A percentile compares a stretch with the other conserved stretches of the same genome.
phyloP scores from a whole-genome alignment of 2,888 invertebrate genomes.

The Aphodius granarius region DNA sequence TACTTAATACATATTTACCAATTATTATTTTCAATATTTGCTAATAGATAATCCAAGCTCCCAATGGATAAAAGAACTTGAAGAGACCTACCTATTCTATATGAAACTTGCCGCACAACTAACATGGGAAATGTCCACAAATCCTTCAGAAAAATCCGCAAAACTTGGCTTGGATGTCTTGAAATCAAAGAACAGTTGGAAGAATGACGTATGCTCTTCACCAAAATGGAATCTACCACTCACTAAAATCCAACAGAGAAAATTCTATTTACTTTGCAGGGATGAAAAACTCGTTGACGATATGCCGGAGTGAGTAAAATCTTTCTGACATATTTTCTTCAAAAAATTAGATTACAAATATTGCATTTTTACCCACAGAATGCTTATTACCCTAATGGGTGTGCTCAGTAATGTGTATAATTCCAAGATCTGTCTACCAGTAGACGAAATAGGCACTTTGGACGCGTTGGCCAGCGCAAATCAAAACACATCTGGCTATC shows the following conservation, averaged over 20 bases:
- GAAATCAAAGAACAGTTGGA: conserved; percentile 46
- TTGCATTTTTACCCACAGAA: conserved; percentile 27
- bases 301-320: conserved; percentile 57
- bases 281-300: conserved; percentile 62
- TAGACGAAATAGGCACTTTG: conserved; percentile 33
- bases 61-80: conserved; percentile 41
- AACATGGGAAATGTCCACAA: conserved; percentile 42
- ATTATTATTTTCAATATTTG: too few relatives aligned
- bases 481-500: conserved; percentile 35
- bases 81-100: conserved; percentile 40
- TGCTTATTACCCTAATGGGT: conserved; percentile 51
- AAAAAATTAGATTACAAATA: neutral
- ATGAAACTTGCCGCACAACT: conserved; percentile 41
- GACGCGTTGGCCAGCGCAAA: conserved; percentile 28
- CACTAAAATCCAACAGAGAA: conserved; percentile 52
- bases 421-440: conserved; percentile 59
- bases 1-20: neutral
- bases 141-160: conserved; percentile 34
- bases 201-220: conserved; percentile 45
- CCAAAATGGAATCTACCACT: conserved; percentile 33
- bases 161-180: conserved; percentile 38
- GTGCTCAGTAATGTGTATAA: conserved; percentile 63
- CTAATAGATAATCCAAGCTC: conserved; percentile 23
- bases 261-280: conserved; percentile 64
- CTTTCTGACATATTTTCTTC: neutral